Base-by-base conservation (phyloP, 2,113 vertebrate genomes). In the Tonatia bakeri region DNA sequence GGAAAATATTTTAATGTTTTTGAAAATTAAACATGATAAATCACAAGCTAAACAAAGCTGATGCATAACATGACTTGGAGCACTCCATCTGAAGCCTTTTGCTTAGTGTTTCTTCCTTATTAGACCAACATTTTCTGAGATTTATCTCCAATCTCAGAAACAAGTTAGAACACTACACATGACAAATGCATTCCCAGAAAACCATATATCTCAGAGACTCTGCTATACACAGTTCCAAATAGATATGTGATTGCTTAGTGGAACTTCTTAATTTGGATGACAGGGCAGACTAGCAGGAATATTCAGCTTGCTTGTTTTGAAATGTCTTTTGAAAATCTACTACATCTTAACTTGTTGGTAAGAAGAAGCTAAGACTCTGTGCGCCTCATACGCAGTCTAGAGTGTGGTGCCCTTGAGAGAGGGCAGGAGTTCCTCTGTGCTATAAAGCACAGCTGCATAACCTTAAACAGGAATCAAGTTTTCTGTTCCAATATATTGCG, bases 11-110 rank as follows among this genome's bases (percentile, higher is more conserved):
- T 87, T 86, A 96, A 97, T 98, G 97, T 16, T 97, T 97, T 20
- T 22, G 76, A 86, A 97, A 97, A 97, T 97, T 96, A 97, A 97
- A 80, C 96, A 72, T 67, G 96, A 97, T 97, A 98, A 97, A 97
- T 98, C 26, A 96, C n/a, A 50, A 96, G 86, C 59, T 97, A 97
- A 97, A 97, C 80, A 95, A 93, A 96, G 94, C 90, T 40, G 82
- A 91, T 86, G 81, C 47, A 91, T 87, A 94, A 88, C 87, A 17
- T 28, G 85, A 43, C 93, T 89, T 96, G 96, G 96, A 97, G 67
- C 36, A 85, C 56, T 0, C 0, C 86, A 90, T 82, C 96, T 94
- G 4, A 95, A 97, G 94, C 64, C 38, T 95, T 82, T 95, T 96
- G 88, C 95, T 97, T 91, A 83, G 82, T 95, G 82, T 64, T 94